Evolutionary conservation across 2,797 vertebrate genomes (phyloP).

Genomic region (Parotocinclus haroldoi): DNA sequence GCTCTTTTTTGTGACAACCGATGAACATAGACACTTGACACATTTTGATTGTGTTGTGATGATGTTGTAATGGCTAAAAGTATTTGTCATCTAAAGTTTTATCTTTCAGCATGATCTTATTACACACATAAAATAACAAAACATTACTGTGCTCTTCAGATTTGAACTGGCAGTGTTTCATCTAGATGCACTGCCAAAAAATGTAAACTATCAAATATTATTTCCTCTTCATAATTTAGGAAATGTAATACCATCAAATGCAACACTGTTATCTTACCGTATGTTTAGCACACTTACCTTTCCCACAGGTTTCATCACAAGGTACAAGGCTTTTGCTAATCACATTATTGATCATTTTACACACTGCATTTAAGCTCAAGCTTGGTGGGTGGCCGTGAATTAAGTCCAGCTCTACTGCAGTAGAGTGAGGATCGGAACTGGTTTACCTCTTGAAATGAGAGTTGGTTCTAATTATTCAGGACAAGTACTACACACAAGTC

Average conservation of each 20-base stretch:
- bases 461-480: constrained; percentile 62
- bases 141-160: background rate
- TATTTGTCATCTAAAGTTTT: constrained; percentile 14
- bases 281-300: constrained; percentile 34
- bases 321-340: constrained; percentile 78
- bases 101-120: constrained; percentile 5
- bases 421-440: constrained; percentile 56
- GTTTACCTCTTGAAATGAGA: constrained; percentile 50
- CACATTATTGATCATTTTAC: constrained; percentile 77
- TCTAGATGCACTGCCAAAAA: constrained; percentile 11
- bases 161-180: constrained; percentile 12
- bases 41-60: background rate
- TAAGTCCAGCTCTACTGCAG: constrained; percentile 59
- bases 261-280: constrained; percentile 20
- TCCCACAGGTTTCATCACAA: constrained; percentile 57
- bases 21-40: background rate
- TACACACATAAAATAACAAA: background rate
- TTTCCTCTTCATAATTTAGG: background rate
- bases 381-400: constrained; percentile 67
- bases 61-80: background rate
- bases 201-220: constrained; percentile 17
- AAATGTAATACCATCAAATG: constrained; percentile 20
- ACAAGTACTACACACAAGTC: constrained; percentile 49
- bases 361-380: constrained; percentile 72
- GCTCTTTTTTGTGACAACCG: constrained; percentile 1